Conservation (phyloP, 30 jellyfish, hydroid and myxozoan species). For the Clytia hemisphaerica region DNA sequence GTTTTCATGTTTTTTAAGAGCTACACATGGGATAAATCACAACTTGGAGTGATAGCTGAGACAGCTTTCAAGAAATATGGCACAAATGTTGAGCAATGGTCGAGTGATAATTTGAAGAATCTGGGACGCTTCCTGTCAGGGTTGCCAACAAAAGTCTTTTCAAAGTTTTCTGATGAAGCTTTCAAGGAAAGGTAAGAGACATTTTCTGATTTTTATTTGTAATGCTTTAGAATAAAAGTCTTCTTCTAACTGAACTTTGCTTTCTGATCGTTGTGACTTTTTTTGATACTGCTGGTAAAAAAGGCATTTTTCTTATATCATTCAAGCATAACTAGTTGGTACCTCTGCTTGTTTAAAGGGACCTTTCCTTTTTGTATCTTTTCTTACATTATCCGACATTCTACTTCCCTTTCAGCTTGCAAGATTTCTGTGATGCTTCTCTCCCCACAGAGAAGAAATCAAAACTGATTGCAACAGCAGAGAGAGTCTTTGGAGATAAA, state of each 20-base stretch:
- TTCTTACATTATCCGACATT: not conserved
- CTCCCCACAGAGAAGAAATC: constrained; percentile 40
- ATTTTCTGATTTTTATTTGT: too few relatives aligned
- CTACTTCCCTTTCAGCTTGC: constrained; percentile 7
- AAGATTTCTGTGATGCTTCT: constrained; percentile 48
- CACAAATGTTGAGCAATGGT: constrained; percentile 39
- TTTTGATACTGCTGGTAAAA: not conserved
- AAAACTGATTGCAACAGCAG: constrained; percentile 58
- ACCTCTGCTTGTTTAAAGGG: not conserved
- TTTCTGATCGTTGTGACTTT: not conserved
- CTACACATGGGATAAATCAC: constrained; percentile 51
- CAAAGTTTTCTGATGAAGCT: constrained; percentile 42
- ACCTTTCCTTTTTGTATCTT: not conserved
- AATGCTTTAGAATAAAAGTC: too few relatives aligned
- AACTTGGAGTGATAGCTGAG: constrained; percentile 24
- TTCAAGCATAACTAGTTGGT: too few relatives aligned
- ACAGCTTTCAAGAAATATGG: constrained; percentile 51
- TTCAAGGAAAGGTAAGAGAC: constrained; percentile 47
- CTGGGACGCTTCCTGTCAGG: constrained; percentile 50
- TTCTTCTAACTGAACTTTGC: too few relatives aligned
- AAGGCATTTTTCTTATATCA: too few relatives aligned
- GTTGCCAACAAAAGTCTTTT: constrained; percentile 50
- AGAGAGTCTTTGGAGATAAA: constrained; percentile 43
- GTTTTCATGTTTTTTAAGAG: constrained; percentile 21
- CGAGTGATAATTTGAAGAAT: constrained; percentile 21